These are phyloP conservation scores for Copsychus sechellarum DNA, from an alignment of 2,113 vertebrate species.

Conservation along the genomic window DNA sequence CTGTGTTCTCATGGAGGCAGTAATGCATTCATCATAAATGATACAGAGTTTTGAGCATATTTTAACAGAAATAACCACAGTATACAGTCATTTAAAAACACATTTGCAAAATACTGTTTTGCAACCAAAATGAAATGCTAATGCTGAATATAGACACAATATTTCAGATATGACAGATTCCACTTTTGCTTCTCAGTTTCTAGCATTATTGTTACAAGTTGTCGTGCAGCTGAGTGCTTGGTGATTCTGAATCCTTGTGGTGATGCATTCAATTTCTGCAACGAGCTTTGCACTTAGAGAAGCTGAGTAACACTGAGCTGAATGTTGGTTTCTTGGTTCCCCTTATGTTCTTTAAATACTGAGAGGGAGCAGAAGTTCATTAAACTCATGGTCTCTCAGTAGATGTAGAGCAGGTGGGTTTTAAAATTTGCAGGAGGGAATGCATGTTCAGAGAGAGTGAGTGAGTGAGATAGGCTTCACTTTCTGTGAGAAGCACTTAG, in stretches of 20 bases:
- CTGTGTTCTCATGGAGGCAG: not conserved
- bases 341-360: not conserved
- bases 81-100: constrained; percentile 21
- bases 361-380: not conserved
- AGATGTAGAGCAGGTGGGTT: not conserved
- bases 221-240: not conserved
- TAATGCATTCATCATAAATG: not conserved
- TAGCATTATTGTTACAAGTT: not conserved
- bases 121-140: constrained; percentile 2
- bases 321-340: not conserved
- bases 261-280: not conserved
- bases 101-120: constrained; percentile 21
- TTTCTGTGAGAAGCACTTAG: not conserved
- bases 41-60: not conserved
- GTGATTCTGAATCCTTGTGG: not conserved
- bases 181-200: not conserved
- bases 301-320: not conserved
- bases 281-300: not conserved
- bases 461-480: not conserved
- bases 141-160: not conserved
- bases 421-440: not conserved
- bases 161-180: constrained; percentile 10
- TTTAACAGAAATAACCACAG: constrained; percentile 26
- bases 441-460: not conserved
- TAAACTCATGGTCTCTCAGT: not conserved